Percentiles rank a stretch among this genome's conserved stretches.
These are phyloP conservation scores for Cheiracanthium punctorium DNA, from an alignment of 2,888 invertebrate genomes.

Conservation along the genomic window DNA sequence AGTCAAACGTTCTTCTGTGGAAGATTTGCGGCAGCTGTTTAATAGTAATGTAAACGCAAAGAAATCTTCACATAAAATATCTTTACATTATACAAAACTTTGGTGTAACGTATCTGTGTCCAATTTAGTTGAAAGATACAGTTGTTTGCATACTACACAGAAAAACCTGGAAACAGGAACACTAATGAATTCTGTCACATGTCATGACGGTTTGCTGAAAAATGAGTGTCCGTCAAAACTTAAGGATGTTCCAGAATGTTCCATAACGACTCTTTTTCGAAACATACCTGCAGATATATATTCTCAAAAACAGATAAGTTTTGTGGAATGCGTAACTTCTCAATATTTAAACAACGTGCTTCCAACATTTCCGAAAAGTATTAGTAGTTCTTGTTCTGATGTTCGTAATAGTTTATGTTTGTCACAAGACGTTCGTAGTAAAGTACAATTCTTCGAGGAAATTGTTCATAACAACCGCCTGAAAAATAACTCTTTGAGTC, in stretches of 20 bases:
- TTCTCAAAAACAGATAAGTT: background rate
- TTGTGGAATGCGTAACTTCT: background rate
- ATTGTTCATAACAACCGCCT: background rate
- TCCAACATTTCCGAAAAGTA: background rate
- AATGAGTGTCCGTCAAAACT: background rate
- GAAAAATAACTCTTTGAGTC: background rate
- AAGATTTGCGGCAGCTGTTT: conserved; percentile 48
- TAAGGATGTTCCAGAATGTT: background rate
- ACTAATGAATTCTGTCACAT: background rate
- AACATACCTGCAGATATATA: background rate
- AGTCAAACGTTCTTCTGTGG: conserved; percentile 43
- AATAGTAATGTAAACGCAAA: background rate
- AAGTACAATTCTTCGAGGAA: conserved; percentile 49
- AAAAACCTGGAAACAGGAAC: background rate
- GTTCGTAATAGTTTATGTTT: background rate
- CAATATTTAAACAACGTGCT: background rate
- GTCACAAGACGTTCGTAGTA: conserved; percentile 24
- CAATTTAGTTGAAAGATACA: conserved; percentile 53
- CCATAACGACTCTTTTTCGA: background rate
- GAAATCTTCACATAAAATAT: conserved; percentile 11
- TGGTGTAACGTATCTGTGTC: conserved; percentile 55
- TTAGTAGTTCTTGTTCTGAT: conserved; percentile 1
- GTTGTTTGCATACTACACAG: conserved; percentile 31
- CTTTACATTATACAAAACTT: conserved; percentile 50
- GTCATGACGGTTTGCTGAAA: background rate